A percentile compares a stretch with the other conserved stretches of the same genome.
These are phyloP conservation scores for Tinea trinotella DNA, from an alignment of 2,888 invertebrate species.

Conservation along the genomic window DNA sequence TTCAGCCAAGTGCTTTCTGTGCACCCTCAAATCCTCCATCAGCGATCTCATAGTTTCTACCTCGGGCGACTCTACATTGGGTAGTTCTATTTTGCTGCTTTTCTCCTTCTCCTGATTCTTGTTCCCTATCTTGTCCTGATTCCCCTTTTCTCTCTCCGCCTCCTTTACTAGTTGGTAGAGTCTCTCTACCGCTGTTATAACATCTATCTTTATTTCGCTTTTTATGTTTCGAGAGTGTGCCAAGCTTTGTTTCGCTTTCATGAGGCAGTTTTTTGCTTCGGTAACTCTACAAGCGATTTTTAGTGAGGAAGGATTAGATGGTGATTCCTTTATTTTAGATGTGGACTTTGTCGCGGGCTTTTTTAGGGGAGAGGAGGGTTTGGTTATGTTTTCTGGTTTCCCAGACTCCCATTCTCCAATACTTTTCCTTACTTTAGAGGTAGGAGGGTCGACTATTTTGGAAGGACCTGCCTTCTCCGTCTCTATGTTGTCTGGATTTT, in stretches of 20 bases:
- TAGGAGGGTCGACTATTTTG: too few relatives aligned
- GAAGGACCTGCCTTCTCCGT: too few relatives aligned
- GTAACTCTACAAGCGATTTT: neutral
- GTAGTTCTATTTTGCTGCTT: neutral
- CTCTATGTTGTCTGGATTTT: too few relatives aligned
- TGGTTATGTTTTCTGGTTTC: too few relatives aligned
- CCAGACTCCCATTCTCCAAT: too few relatives aligned
- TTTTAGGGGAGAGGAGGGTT: neutral
- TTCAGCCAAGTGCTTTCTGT: too few relatives aligned
- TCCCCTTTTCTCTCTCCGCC: neutral
- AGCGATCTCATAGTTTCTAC: neutral
- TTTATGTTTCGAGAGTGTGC: neutral
- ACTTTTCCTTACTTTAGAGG: too few relatives aligned
- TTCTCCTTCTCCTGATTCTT: neutral
- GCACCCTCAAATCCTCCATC: neutral
- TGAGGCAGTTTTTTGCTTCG: neutral
- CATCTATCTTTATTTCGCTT: neutral
- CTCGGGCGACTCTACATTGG: neutral
- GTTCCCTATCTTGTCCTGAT: neutral
- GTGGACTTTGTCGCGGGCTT: neutral
- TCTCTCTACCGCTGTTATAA: neutral
- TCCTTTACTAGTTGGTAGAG: neutral
- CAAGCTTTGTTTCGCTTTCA: neutral
- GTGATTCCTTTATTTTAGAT: conserved; percentile 6
- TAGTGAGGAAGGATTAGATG: neutral